Conservation (phyloP, 2,113 vertebrate species). For the Mandrillus leucophaeus region DNA sequence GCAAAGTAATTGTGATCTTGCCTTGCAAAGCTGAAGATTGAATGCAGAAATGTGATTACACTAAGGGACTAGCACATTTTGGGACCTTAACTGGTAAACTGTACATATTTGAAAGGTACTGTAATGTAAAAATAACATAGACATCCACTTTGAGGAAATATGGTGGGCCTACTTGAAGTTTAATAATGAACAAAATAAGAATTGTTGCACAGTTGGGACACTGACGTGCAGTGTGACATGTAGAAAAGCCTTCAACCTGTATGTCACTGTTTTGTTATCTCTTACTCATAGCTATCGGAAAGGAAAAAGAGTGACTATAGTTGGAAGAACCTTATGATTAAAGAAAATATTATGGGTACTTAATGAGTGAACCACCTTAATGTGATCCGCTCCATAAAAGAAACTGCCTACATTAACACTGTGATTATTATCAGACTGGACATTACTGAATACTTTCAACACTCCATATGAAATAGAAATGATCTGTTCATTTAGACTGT, state of each 20-base stretch:
- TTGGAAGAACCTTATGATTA: slow-evolving; percentile 14
- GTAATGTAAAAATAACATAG: neutral
- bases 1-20: neutral
- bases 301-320: neutral
- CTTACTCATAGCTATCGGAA: neutral
- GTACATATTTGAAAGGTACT: neutral
- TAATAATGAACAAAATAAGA: slow-evolving; percentile 7
- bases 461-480: neutral
- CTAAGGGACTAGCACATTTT: neutral
- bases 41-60: neutral
- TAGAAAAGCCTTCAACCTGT: neutral
- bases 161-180: neutral
- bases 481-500: neutral
- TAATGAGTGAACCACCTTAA: neutral
- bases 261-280: neutral
- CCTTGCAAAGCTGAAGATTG: neutral
- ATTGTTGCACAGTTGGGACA: neutral
- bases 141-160: neutral
- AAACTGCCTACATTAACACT: neutral
- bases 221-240: neutral
- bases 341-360: neutral
- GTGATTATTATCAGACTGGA: neutral
- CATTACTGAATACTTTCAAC: neutral
- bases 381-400: neutral
- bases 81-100: neutral